phyloP scores from a whole-genome alignment of 2,113 vertebrate species.

The Pedetes capensis region DNA sequence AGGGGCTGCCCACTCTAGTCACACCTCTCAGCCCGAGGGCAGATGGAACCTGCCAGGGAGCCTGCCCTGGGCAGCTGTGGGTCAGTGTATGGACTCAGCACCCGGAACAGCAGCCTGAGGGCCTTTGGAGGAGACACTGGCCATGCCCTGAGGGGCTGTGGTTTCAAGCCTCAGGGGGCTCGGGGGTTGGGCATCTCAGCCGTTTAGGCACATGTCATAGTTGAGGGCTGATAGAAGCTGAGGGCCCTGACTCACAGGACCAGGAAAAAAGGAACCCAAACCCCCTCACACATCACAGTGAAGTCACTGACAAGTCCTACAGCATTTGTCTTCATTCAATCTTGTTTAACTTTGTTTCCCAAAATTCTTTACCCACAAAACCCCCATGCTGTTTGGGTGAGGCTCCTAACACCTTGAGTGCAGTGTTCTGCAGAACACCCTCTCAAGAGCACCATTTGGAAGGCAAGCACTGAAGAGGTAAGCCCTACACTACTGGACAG shows the following conservation, averaged over 20 bases:
- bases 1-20: not conserved
- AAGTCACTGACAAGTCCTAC: not conserved
- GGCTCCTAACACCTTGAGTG: not conserved
- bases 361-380: not conserved
- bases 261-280: not conserved
- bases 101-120: too few relatives aligned
- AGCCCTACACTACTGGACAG: not conserved
- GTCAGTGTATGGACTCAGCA: too few relatives aligned
- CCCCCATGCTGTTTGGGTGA: not conserved
- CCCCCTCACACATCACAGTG: accelerated
- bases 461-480: not conserved
- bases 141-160: too few relatives aligned
- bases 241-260: not conserved
- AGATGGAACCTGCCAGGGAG: too few relatives aligned
- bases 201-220: too few relatives aligned
- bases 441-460: not conserved
- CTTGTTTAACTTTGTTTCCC: not conserved
- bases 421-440: not conserved
- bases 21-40: too few relatives aligned
- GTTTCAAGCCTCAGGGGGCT: too few relatives aligned
- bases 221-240: not conserved
- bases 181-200: too few relatives aligned
- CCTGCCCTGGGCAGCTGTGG: too few relatives aligned
- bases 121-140: too few relatives aligned
- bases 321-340: accelerated